phyloP scores from a whole-genome alignment of 2,888 invertebrate species.

The Panzeria rudis region DNA sequence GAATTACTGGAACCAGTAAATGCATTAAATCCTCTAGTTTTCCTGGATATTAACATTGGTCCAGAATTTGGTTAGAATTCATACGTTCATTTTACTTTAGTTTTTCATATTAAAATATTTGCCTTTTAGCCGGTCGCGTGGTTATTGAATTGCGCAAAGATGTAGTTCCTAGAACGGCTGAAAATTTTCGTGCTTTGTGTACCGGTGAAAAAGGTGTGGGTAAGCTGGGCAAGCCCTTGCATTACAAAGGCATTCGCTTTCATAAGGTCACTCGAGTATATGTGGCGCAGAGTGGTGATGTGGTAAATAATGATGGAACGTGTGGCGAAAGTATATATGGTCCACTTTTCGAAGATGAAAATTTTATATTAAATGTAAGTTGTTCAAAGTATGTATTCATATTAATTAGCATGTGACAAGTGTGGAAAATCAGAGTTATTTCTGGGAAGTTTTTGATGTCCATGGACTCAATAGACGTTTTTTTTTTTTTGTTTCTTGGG shows the following conservation, averaged over 20 bases:
- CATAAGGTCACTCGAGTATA: conserved; percentile 94
- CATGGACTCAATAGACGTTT: no score
- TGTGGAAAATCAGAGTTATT: no score
- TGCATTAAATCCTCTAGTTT: conserved; percentile 87
- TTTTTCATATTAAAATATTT: neutral
- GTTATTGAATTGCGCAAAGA: conserved; percentile 94
- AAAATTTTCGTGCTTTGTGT: conserved; percentile 96
- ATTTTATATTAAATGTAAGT: conserved; percentile 87
- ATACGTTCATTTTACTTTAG: neutral
- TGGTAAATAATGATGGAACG: conserved; percentile 91
- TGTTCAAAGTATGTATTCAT: no score
- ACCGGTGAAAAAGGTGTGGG: conserved; percentile 95
- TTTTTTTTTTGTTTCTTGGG: no score
- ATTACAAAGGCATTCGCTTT: conserved; percentile 92
- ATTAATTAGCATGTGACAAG: no score
- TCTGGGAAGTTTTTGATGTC: no score
- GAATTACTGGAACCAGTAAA: conserved; percentile 75
- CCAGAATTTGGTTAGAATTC: conserved; percentile 86
- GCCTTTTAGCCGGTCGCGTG: conserved; percentile 89
- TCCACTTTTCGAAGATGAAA: conserved; percentile 94
- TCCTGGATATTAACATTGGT: conserved; percentile 88
- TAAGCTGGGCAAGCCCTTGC: conserved; percentile 88
- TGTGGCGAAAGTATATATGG: conserved; percentile 98
- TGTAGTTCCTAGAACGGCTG: conserved; percentile 93
- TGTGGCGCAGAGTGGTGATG: conserved; percentile 94